phyloP scores from a whole-genome alignment of 2,797 vertebrate species.

The Coccyzus lansbergi region DNA sequence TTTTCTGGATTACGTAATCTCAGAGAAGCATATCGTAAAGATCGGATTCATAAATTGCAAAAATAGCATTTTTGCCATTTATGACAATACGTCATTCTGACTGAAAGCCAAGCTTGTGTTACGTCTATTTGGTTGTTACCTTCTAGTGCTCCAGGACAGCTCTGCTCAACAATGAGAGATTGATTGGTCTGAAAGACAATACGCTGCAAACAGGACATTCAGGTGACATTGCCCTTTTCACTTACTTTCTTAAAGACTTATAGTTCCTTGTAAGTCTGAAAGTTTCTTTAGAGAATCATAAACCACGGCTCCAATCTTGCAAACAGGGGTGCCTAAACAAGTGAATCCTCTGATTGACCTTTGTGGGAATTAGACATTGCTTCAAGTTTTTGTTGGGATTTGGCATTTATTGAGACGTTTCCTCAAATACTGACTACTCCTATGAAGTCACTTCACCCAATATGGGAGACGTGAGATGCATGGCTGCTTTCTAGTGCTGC shows the following conservation, averaged over 20 bases:
- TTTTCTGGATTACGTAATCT: background rate
- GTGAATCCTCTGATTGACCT: background rate
- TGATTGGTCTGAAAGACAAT: conserved; percentile 45
- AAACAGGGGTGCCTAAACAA: background rate
- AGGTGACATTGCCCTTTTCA: background rate
- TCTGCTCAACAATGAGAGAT: background rate
- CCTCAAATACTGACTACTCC: background rate
- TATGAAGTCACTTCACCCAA: background rate
- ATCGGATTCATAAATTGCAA: background rate
- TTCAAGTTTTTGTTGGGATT: background rate
- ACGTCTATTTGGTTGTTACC: background rate
- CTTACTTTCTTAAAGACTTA: conserved; percentile 1
- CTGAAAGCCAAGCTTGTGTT: background rate
- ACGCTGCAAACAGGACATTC: background rate
- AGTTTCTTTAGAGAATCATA: background rate
- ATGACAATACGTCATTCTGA: background rate
- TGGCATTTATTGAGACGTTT: background rate
- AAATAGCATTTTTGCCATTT: background rate
- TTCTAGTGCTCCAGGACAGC: background rate
- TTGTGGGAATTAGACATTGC: accelerated
- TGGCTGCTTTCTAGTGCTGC: background rate
- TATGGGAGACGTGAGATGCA: background rate
- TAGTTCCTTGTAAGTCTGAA: background rate
- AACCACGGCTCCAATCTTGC: background rate
- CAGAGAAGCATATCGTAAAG: background rate